Base-by-base conservation (phyloP, 2,888 invertebrate species). In the Amblyjoppa proteus region DNA sequence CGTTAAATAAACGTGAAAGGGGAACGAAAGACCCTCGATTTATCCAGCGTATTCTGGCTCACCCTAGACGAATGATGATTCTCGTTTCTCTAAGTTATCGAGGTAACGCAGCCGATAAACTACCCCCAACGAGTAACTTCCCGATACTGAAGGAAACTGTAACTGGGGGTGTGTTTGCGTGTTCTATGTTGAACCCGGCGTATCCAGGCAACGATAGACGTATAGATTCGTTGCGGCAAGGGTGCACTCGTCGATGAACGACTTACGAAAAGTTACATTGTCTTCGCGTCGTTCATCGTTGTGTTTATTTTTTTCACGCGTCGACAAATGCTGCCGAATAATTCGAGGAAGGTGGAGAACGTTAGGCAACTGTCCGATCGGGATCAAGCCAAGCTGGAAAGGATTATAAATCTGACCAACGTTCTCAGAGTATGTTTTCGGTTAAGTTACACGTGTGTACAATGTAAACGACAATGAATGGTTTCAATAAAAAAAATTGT, bases 371-470 rank as follows among this genome's bases (percentile, higher is more conserved):
- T 69, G 11, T 58, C 75, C 20, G 85, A 87, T 4, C 84, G 87
- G 5, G 89, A 90, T 70, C 88, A 87, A 13, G 87, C 77, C 7
- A 90, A 88, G 45, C 73, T 89, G 16, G 84, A 88, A 68, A 92
- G 91, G 73, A 92, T 92, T 64, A 85, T 85, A 78, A 89, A 91
- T 53, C 86, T 92, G 28, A 90, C 90, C 6, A 87, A 56, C 56
- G 89, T 92, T 51, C 77, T 92, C 34, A 90, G 89, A 90, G 92
- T 91, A 84, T 20, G 81, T 87, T 84, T 84, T 51, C 64, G n/a
- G 16, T 56, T 11, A 28, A 58, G 58, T 25, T 28, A 28, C n/a
- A 25, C 38, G n/a, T 53, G 45, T 45, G 5, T 20, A 38, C 11
- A 83, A 58, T 31, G 20, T 41, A 45, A 45, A 49, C 56, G 1